Conservation (phyloP, 1,140 invertebrate species). For the Neuroterus valhalla region DNA sequence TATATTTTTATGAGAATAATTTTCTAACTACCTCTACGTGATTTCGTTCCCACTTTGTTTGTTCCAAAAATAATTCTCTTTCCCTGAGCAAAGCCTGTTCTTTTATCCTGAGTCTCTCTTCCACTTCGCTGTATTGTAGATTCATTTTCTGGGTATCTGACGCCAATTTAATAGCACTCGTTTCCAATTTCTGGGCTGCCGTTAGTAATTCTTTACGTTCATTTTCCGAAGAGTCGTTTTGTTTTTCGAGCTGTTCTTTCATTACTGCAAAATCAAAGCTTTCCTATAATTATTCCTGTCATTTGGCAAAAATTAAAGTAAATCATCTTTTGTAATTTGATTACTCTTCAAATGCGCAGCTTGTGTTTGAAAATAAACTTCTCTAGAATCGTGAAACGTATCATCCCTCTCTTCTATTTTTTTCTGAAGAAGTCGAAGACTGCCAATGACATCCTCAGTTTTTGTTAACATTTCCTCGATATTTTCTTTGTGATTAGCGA, state of each 20-base stretch:
- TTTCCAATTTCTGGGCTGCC: conserved; percentile 60
- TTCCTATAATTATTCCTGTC: conserved; percentile 7
- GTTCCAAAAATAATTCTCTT: conserved; percentile 65
- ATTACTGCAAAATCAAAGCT: conserved; percentile 55
- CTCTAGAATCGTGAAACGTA: conserved; percentile 50
- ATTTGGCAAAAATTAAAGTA: conserved; percentile 1
- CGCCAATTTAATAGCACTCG: conserved; percentile 49
- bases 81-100: conserved; percentile 62
- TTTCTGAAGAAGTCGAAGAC: conserved; percentile 56
- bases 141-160: conserved; percentile 63
- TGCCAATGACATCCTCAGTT: conserved; percentile 56
- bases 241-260: conserved; percentile 58
- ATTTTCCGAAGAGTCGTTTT: conserved; percentile 52
- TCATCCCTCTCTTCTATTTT: conserved; percentile 57
- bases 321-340: conserved; percentile 17
- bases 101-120: conserved; percentile 58
- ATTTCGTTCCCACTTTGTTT: conserved; percentile 66
- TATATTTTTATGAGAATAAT: conserved; percentile 13
- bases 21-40: conserved; percentile 60
- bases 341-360: conserved; percentile 65
- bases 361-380: conserved; percentile 58
- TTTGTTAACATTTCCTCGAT: conserved; percentile 63
- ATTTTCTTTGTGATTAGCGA: conserved; percentile 59
- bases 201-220: conserved; percentile 61
- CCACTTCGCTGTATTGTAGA: conserved; percentile 50